Evolutionary conservation across 2,113 vertebrate genomes (phyloP).

Genomic region (Ochotona curzoniae): DNA sequence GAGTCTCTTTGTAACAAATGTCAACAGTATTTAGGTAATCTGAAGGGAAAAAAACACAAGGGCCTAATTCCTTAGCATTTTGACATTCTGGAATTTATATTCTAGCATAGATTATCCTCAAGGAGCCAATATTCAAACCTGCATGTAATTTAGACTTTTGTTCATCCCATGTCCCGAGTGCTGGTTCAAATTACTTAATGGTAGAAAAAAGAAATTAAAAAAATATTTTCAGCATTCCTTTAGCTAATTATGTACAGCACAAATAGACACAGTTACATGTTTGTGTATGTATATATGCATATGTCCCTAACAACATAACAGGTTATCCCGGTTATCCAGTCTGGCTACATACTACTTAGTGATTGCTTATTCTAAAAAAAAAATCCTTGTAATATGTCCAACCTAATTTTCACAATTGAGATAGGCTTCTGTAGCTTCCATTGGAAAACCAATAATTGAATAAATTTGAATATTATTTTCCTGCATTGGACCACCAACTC

Average conservation of each 20-base stretch:
- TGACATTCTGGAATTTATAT: conserved; percentile 68
- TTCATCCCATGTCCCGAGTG: conserved; percentile 38
- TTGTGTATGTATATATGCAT: background rate
- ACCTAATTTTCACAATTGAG: background rate
- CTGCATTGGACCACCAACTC: conserved; percentile 4
- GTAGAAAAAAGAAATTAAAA: conserved; percentile 63
- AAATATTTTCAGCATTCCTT: conserved; percentile 14
- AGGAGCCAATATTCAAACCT: conserved; percentile 66
- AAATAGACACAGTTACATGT: conserved; percentile 54
- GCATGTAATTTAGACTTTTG: conserved; percentile 66
- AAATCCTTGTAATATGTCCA: conserved; percentile 1
- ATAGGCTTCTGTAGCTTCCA: background rate
- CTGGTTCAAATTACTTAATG: conserved; percentile 70
- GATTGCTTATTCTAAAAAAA: background rate
- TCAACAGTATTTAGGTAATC: conserved; percentile 65
- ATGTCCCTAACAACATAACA: conserved; percentile 1
- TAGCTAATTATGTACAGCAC: conserved; percentile 54
- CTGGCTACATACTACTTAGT: background rate
- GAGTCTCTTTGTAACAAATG: conserved; percentile 68
- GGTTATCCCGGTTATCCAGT: background rate
- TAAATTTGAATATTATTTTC: background rate
- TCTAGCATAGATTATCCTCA: conserved; percentile 62
- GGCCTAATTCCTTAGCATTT: conserved; percentile 52
- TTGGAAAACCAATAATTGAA: background rate
- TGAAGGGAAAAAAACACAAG: background rate